Conservation (phyloP, 35 echinoderm and acorn worm species). For the Stichopus chloronotus region DNA sequence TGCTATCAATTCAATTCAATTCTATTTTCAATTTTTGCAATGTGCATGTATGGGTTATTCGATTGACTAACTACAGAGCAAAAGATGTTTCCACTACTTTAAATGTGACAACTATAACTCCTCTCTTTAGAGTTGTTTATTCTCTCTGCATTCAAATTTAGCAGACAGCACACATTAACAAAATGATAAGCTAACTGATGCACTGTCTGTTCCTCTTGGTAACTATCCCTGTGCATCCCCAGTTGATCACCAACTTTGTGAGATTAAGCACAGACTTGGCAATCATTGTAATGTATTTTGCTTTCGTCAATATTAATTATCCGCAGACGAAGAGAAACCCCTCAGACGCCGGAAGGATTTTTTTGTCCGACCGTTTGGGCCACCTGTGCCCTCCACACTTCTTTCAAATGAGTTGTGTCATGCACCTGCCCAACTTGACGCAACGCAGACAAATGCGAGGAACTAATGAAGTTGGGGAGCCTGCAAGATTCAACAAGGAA, state of each 20-base stretch:
- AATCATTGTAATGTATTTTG: constrained; percentile 8
- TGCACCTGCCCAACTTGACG: constrained; percentile 45
- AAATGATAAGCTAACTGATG: neutral
- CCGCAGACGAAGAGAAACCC: constrained; percentile 22
- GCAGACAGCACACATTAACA: neutral
- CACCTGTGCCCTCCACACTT: constrained; percentile 50
- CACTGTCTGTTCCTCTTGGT: neutral
- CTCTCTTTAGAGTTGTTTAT: too few species aligned
- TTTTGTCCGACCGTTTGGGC: neutral
- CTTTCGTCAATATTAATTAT: constrained; percentile 26
- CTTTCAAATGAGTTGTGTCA: constrained; percentile 36
- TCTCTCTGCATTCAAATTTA: too few species aligned
- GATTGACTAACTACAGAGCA: too few species aligned
- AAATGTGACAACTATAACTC: too few species aligned
- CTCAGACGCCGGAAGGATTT: constrained; percentile 26
- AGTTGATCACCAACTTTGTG: neutral
- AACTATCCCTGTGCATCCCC: neutral
- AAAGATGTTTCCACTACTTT: too few species aligned
- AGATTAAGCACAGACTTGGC: constrained; percentile 1
- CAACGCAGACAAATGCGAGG: constrained; percentile 4
- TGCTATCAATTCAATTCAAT: too few species aligned
- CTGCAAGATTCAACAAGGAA: constrained; percentile 3
- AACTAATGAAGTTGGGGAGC: constrained; percentile 6
- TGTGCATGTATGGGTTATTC: too few species aligned
- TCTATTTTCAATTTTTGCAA: too few species aligned